A percentile compares a stretch with the other conserved stretches of the same genome.
These are phyloP conservation scores for Schrankia costaestrigalis DNA, from an alignment of 2,888 invertebrate species.

Conservation along the genomic window DNA sequence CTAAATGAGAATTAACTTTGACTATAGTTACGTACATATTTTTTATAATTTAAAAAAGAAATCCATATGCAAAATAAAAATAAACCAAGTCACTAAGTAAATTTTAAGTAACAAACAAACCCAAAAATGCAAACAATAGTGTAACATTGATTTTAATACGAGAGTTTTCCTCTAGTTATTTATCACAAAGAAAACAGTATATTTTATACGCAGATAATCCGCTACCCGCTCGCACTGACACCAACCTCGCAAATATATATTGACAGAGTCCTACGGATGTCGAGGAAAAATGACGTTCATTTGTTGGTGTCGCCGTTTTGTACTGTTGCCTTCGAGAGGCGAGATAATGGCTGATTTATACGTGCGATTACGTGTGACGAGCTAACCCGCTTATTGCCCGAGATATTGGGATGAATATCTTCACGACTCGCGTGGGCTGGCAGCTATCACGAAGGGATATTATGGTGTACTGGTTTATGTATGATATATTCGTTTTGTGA, in stretches of 20 bases:
- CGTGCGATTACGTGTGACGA: conserved; percentile 64
- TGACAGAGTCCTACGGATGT: conserved; percentile 79
- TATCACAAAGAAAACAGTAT: not conserved
- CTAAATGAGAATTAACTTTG: no score
- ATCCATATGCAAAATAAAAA: no score
- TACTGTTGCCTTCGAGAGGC: conserved; percentile 75
- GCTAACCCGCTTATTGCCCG: conserved; percentile 35
- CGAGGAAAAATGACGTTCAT: conserved; percentile 76
- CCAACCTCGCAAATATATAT: conserved; percentile 59
- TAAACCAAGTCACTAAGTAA: no score
- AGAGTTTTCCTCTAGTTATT: no score
- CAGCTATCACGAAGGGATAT: conserved; percentile 7
- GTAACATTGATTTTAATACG: no score
- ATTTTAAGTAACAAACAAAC: no score
- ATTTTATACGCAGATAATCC: not conserved
- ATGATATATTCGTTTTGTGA: conserved; percentile 3
- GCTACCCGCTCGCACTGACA: conserved; percentile 17
- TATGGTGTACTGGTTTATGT: conserved; percentile 14
- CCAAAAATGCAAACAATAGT: no score
- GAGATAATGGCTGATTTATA: conserved; percentile 79
- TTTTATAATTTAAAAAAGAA: no score
- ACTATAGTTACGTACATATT: no score
- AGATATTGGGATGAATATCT: conserved; percentile 34
- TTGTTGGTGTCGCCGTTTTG: conserved; percentile 77
- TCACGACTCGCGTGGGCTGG: conserved; percentile 12